Conservation (phyloP, 2,113 vertebrate genomes). For the Actinemys pallida region DNA sequence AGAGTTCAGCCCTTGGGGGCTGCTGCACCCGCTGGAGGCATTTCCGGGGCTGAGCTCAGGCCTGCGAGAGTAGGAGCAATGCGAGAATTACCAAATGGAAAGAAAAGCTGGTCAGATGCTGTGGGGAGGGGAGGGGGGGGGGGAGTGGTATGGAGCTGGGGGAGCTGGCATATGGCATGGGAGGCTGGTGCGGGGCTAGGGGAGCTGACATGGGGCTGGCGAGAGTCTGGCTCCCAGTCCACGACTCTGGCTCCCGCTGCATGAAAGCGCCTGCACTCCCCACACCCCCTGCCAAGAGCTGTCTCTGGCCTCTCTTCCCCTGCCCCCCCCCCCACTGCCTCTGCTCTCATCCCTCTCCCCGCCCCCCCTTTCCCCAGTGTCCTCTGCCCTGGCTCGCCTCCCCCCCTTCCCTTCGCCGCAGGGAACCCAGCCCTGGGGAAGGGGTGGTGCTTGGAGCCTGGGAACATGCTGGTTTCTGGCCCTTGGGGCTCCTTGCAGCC, state of each 20-base stretch:
- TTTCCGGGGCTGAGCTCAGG: not conserved
- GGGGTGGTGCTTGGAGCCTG: not conserved
- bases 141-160: not conserved
- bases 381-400: not conserved
- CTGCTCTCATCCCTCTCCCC: no score
- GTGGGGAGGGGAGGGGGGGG: not conserved
- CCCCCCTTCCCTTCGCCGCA: no score
- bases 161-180: no score
- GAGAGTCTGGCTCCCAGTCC: not conserved
- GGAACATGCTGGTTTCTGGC: not conserved
- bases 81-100: constrained; percentile 18
- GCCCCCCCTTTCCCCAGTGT: not conserved
- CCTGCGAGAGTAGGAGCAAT: not conserved
- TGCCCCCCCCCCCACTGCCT: no score
- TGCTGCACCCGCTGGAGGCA: not conserved
- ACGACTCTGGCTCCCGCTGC: not conserved
- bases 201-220: not conserved
- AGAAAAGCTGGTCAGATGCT: not conserved
- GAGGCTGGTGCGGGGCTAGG: no score
- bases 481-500: not conserved
- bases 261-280: not conserved
- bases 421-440: not conserved
- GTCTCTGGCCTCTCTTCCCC: not conserved
- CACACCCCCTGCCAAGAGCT: not conserved
- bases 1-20: not conserved